phyloP scores from a whole-genome alignment of 2,113 vertebrate genomes.

The Tachysurus vachellii region DNA sequence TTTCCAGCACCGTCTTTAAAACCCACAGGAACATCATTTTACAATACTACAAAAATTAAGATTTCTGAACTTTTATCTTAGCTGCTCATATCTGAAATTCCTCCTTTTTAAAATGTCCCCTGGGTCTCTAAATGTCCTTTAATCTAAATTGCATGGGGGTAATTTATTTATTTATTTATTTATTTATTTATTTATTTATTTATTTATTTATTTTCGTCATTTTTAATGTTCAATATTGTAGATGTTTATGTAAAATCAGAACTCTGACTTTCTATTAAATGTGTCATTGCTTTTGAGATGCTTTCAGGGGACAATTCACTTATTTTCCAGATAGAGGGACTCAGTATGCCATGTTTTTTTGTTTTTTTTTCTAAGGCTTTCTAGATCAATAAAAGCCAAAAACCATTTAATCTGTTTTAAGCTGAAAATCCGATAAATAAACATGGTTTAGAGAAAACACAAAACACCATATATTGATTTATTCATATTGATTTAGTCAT shows the following conservation, averaged over 20 bases:
- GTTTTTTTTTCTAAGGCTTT: slow-evolving; percentile 6
- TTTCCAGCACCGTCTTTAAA: not conserved
- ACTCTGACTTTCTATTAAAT: not conserved
- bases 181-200: not conserved
- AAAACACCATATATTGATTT: not conserved
- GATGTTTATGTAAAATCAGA: not conserved
- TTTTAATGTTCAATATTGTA: not conserved
- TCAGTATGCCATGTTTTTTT: not conserved
- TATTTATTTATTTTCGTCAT: not conserved
- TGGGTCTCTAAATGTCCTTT: not conserved
- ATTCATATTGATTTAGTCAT: not conserved
- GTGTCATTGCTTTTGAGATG: not conserved
- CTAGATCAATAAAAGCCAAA: slow-evolving; percentile 18
- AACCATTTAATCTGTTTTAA: slow-evolving; percentile 14
- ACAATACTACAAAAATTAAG: not conserved
- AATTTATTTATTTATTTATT: not conserved
- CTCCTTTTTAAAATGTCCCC: not conserved
- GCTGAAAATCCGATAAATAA: not conserved
- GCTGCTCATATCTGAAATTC: not conserved
- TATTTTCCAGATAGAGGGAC: not conserved
- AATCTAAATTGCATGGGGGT: not conserved
- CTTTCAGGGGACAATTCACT: not conserved
- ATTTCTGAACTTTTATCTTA: not conserved
- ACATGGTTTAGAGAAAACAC: not conserved
- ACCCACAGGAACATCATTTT: not conserved